Percentiles rank a stretch among this genome's conserved stretches.
phyloP scores from a whole-genome alignment of 2,797 vertebrate species.

The Bovichtus diacanthus region DNA sequence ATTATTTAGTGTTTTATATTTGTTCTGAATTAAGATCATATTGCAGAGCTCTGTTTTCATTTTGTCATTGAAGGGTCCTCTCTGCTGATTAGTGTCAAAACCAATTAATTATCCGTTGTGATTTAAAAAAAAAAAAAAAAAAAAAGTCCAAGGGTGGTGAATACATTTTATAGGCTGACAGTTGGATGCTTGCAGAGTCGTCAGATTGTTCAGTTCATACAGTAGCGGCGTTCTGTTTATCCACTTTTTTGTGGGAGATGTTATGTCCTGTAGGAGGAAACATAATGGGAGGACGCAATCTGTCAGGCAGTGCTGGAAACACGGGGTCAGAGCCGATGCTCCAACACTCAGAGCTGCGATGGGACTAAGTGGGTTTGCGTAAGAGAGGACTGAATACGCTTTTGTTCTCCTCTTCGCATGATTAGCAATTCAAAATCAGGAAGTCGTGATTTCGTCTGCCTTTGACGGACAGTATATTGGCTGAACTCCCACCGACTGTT shows the following conservation, averaged over 20 bases:
- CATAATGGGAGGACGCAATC: constrained; percentile 21
- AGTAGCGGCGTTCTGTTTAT: constrained; percentile 25
- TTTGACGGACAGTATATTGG: constrained; percentile 30
- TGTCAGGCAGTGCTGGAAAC: constrained; percentile 2
- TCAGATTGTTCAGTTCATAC: constrained; percentile 30
- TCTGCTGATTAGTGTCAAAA: constrained; percentile 13
- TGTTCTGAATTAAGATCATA: constrained; percentile 12
- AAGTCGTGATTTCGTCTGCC: constrained; percentile 50
- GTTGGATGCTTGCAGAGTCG: constrained; percentile 2
- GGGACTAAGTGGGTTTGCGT: constrained; percentile 60
- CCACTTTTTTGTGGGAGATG: constrained; percentile 10
- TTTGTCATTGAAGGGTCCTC: not conserved
- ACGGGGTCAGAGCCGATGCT: constrained; percentile 43
- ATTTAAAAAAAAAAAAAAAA: constrained; percentile 3
- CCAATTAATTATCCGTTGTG: constrained; percentile 17
- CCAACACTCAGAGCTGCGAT: constrained; percentile 24
- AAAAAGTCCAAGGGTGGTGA: not conserved
- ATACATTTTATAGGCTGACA: constrained; percentile 25
- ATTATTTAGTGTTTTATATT: not conserved
- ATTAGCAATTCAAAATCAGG: constrained; percentile 66
- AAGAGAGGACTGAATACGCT: constrained; percentile 66
- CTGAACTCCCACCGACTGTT: constrained; percentile 1
- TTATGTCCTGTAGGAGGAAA: constrained; percentile 37
- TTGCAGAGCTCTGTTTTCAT: constrained; percentile 29
- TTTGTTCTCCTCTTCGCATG: constrained; percentile 58